Base-by-base conservation (phyloP, 2,113 vertebrate genomes). In the Onychostruthus taczanowskii region DNA sequence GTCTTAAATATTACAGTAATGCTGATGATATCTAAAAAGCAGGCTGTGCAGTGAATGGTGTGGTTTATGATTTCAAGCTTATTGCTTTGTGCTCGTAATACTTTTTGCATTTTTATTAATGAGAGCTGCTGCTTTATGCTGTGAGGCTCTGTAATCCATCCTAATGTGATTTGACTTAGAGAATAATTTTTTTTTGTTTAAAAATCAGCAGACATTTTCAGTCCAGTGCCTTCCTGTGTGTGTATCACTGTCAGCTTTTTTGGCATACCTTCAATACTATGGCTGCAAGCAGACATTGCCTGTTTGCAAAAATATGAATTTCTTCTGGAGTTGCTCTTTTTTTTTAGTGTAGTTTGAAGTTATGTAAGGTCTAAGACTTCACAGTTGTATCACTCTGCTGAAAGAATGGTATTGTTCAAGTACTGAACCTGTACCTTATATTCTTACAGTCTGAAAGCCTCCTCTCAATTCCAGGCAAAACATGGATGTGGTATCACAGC, bases 401-500 rank as follows among this genome's bases (percentile, higher is more conserved):
- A 75, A 86, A 84, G 72, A 88, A 88, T 80, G 37, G 31, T 74
- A 78, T 74, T 87, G 81, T 90, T 93, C 35, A 94, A 81, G 22
- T 68, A 33, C 73, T 86, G 80, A 90, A 86, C 72, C 82, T 83
- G 47, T 62, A 77, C 50, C 67, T 76, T 74, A 64, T 80, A 84
- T 63, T 63, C 79, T 62, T 67, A 18, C 6, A 39, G 35, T n/a
- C 35, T 93, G 72, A 94, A 96, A 92, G 20, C 26, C 72, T 91
- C 39, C 61, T 93, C 61, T 96, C 69, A 72, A 43, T 72, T 92
- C 58, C 75, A 93, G 90, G 88, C 69, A 84, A 93, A 92, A 92
- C 35, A 73, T 58, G 61, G 35, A 92, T 79, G 63, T 90, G 89
- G 52, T 81, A 69, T 88, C 73, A 70, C 76, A 85, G 72, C n/a